Conservation (phyloP, 2,888 invertebrate species). For the Saturnia japonica region DNA sequence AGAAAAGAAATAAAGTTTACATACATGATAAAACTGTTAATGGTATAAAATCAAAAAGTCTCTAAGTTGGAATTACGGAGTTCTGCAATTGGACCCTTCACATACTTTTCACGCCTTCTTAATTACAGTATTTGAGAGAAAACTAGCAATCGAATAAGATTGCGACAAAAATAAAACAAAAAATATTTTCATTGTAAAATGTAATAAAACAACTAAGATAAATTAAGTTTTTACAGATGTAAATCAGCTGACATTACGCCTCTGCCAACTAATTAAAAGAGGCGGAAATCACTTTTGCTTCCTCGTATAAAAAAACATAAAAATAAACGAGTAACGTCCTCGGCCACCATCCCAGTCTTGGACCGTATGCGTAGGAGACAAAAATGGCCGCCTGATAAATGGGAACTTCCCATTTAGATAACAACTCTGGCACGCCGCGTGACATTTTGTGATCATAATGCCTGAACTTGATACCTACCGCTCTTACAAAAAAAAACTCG, state of each 20-base stretch:
- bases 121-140: too few relatives aligned
- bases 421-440: slow-evolving; percentile 41
- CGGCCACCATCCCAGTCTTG: slow-evolving; percentile 6
- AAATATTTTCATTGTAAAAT: background rate
- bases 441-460: slow-evolving; percentile 22
- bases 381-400: slow-evolving; percentile 65
- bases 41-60: too few relatives aligned
- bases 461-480: slow-evolving; percentile 18
- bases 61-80: too few relatives aligned
- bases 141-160: too few relatives aligned
- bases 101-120: too few relatives aligned
- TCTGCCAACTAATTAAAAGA: slow-evolving; percentile 7
- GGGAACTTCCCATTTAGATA: slow-evolving; percentile 69
- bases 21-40: too few relatives aligned
- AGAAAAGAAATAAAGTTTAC: too few relatives aligned
- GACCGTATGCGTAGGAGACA: slow-evolving; percentile 47
- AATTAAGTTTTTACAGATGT: background rate
- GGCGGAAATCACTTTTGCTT: slow-evolving; percentile 6
- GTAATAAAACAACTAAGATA: background rate
- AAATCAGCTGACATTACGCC: background rate
- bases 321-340: slow-evolving; percentile 11
- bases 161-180: background rate
- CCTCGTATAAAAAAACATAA: background rate
- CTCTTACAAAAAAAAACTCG: background rate
- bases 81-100: too few relatives aligned